These are phyloP conservation scores for Pediacus dermestoides DNA, from an alignment of 2,888 invertebrate genomes.

Conservation along the genomic window DNA sequence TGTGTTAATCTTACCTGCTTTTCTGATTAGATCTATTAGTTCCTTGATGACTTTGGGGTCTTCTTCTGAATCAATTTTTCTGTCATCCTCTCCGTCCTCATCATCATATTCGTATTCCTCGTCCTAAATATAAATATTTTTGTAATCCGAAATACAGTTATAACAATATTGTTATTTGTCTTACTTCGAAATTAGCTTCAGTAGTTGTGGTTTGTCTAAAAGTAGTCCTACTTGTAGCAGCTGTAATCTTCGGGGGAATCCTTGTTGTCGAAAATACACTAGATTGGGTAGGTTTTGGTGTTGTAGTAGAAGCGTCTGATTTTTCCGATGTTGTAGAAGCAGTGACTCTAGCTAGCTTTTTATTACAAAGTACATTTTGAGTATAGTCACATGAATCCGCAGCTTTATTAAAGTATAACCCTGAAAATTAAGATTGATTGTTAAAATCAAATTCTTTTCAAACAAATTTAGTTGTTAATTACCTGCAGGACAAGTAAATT, in stretches of 20 bases:
- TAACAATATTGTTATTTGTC: conserved; percentile 25
- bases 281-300: conserved; percentile 47
- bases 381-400: conserved; percentile 92
- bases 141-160: conserved; percentile 27
- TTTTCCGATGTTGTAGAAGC: conserved; percentile 51
- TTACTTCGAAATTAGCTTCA: conserved; percentile 40
- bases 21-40: conserved; percentile 76
- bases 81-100: conserved; percentile 52
- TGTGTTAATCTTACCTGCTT: conserved; percentile 62
- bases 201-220: conserved; percentile 41
- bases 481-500: conserved; percentile 90
- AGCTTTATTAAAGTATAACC: conserved; percentile 84
- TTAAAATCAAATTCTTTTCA: too few species aligned
- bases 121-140: conserved; percentile 18
- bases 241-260: conserved; percentile 44
- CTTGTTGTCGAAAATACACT: conserved; percentile 39
- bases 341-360: conserved; percentile 52
- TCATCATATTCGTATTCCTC: conserved; percentile 44
- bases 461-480: conserved; percentile 29
- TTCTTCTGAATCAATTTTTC: conserved; percentile 56
- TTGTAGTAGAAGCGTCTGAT: conserved; percentile 50
- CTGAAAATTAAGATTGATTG: conserved; percentile 49
- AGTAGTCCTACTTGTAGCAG: conserved; percentile 45
- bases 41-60: conserved; percentile 79
- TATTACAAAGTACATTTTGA: conserved; percentile 80